A percentile compares a stretch with the other conserved stretches of the same genome.
phyloP scores from a whole-genome alignment of 1,140 invertebrate genomes.

The Stegodyphus dumicola region DNA sequence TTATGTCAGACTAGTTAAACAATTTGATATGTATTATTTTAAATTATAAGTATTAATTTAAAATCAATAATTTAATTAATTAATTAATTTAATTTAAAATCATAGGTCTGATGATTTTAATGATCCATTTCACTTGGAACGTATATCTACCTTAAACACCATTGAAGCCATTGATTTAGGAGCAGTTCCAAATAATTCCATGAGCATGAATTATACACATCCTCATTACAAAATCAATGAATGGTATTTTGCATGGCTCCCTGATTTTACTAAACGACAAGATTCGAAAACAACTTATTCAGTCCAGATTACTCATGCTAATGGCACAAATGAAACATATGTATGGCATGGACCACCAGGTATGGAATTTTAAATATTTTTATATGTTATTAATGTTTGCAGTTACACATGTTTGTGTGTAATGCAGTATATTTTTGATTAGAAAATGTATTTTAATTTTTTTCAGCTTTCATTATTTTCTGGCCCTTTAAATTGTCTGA shows the following conservation, averaged over 20 bases:
- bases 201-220: conserved; percentile 88
- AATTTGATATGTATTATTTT: too few species aligned
- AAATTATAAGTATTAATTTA: too few species aligned
- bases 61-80: too few species aligned
- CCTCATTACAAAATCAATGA: conserved; percentile 93
- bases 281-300: conserved; percentile 91
- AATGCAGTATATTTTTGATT: too few species aligned
- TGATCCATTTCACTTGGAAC: conserved; percentile 90
- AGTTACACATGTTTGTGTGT: too few species aligned
- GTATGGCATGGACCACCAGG: conserved; percentile 93
- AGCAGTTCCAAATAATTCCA: conserved; percentile 79
- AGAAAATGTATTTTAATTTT: too few species aligned
- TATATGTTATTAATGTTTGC: too few species aligned
- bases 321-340: conserved; percentile 94
- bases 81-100: too few species aligned
- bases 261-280: conserved; percentile 80
- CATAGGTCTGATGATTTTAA: conserved; percentile 89
- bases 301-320: conserved; percentile 87
- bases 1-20: too few species aligned
- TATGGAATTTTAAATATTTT: conserved; percentile 62
- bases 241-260: conserved; percentile 87
- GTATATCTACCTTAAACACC: conserved; percentile 92
- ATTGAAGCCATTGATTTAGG: conserved; percentile 77
- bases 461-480: too few species aligned
- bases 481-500: too few species aligned